Evolutionary conservation across 2,888 invertebrate species (phyloP), one percentile per base, ranked within the genome.

Genomic region (Harpalus rubripes): DNA sequence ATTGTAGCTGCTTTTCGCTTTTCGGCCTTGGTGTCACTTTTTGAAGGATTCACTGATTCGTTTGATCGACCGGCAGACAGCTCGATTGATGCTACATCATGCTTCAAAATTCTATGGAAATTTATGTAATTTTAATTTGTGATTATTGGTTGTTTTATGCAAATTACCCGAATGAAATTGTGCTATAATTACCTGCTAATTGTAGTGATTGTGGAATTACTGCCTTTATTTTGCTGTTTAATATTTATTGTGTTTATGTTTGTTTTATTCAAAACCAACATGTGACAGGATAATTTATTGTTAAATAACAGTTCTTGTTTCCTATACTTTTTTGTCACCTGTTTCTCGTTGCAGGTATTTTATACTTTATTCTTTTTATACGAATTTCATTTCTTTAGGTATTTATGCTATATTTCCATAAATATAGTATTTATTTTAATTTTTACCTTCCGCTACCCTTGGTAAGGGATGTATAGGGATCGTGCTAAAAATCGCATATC

Each of bases 71-170:
- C 65, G 32, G 7, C 32, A 6, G n/a, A 32, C 65, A 65, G 32
- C 26, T 65, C 1, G 16, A 18, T n/a, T 65, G 26, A 65, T 65
- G 68, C 39, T 41, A 16, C n/a, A 68, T 68, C 68, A 68, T 68
- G 68, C 39, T 68, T 68, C 68, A 68, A 68, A 68, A 68, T 68
- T 68, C 68, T 68, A 68, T 68, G 68, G 68, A 68, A 68, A 68
- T 68, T 68, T 68, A 68, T 68, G 68, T 68, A 68, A 68, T 68
- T 68, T 68, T 68, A 68, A 68, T 68, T 68, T 68, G 68, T 68
- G 68, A 68, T 68, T 68, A 68, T 68, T 68, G 68, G 68, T 68
- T 68, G 68, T 68, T 68, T 39, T 39, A 68, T 68, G 68, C 41
- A 68, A 68, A 68, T 68, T 39, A 68, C 41, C 68, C 15, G 15